These are phyloP conservation scores for Catharus fuscescens DNA, from an alignment of 2,113 vertebrate species.

Conservation along the genomic window DNA sequence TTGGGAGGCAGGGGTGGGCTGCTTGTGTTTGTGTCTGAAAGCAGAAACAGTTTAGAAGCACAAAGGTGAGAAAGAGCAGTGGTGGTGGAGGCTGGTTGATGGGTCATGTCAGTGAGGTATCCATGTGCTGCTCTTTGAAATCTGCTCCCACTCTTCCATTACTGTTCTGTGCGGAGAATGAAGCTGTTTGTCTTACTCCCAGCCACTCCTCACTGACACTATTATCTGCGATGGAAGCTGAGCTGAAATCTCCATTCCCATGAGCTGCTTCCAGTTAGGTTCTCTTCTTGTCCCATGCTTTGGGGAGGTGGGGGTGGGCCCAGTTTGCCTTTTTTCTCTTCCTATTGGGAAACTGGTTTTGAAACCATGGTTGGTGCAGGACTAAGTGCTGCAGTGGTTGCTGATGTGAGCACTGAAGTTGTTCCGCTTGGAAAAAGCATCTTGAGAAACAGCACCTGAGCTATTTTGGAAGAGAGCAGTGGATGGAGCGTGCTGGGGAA, in stretches of 20 bases:
- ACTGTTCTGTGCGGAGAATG: rapidly evolving
- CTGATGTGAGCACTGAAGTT: rapidly evolving
- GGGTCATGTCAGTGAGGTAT: not conserved
- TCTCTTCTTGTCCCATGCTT: not conserved
- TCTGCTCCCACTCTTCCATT: not conserved
- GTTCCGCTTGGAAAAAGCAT: not conserved
- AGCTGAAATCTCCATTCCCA: not conserved
- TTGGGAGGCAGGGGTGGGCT: not conserved
- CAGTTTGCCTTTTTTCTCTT: not conserved
- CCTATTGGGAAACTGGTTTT: not conserved
- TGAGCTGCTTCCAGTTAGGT: not conserved
- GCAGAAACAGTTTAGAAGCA: not conserved
- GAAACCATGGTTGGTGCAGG: rapidly evolving
- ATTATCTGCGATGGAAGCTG: not conserved
- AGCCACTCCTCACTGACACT: not conserved
- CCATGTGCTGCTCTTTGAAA: not conserved
- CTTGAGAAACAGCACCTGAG: not conserved
- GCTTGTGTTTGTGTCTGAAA: not conserved
- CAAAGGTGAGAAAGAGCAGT: not conserved
- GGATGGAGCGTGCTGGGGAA: not conserved
- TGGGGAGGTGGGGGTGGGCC: not conserved
- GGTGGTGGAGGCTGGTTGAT: not conserved
- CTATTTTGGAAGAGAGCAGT: not conserved
- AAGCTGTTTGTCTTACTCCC: not conserved
- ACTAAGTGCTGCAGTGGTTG: not conserved